phyloP scores from a whole-genome alignment of 2,888 invertebrate genomes.

The Arge pagana region DNA sequence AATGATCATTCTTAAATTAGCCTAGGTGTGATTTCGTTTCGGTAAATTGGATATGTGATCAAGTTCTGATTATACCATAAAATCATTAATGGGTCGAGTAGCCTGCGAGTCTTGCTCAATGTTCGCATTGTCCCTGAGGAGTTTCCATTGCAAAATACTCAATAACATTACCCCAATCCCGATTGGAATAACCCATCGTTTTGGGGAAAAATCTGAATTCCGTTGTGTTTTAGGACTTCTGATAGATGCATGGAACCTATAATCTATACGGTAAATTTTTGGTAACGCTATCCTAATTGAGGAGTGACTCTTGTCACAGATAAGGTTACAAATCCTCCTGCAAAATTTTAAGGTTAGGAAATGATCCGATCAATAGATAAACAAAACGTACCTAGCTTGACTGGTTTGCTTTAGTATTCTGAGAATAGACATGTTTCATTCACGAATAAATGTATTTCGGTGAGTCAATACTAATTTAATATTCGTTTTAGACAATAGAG shows the following conservation, averaged over 20 bases:
- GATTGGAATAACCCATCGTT: constrained; percentile 39
- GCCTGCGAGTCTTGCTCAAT: constrained; percentile 28
- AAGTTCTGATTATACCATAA: constrained; percentile 33
- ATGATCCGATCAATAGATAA: constrained; percentile 9
- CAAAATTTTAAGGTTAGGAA: neutral
- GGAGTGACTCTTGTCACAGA: neutral
- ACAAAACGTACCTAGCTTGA: constrained; percentile 25
- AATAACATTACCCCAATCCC: constrained; percentile 47
- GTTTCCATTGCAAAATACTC: constrained; percentile 44
- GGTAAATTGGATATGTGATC: neutral
- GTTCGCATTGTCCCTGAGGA: constrained; percentile 42
- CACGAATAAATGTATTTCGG: constrained; percentile 13
- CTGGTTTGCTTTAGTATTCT: constrained; percentile 31
- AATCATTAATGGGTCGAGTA: constrained; percentile 37
- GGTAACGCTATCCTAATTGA: neutral
- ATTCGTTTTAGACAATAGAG: too few species aligned
- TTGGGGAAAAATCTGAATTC: too few species aligned
- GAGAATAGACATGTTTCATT: constrained; percentile 34
- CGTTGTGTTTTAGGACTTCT: constrained; percentile 23
- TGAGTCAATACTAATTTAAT: too few species aligned
- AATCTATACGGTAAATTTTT: constrained; percentile 9
- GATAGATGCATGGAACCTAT: constrained; percentile 30
- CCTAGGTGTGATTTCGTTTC: too few species aligned
- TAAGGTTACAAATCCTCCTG: too few species aligned
- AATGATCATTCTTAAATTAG: neutral